Conservation (phyloP, 2,888 invertebrate species). For the Phalera bucephala region DNA sequence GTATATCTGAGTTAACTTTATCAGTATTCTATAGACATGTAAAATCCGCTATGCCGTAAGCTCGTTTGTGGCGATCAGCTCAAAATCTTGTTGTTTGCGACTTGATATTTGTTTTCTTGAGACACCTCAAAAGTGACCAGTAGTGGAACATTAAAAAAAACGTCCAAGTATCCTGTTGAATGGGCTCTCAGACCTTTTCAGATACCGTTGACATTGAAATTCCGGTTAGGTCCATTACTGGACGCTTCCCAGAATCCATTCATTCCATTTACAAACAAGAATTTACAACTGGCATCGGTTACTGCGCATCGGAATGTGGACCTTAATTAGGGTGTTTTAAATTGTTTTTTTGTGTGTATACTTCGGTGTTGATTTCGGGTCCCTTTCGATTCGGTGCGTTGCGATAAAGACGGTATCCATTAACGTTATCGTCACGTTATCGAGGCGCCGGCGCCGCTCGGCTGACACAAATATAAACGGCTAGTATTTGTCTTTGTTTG, state of each 20-base stretch:
- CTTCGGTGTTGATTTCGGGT: slow-evolving; percentile 3
- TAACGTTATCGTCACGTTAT: slow-evolving; percentile 75
- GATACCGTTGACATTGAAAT: slow-evolving; percentile 67
- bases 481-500: slow-evolving; percentile 54
- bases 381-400: slow-evolving; percentile 24
- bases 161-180: slow-evolving; percentile 38
- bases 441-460: slow-evolving; percentile 74
- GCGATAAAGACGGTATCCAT: slow-evolving; percentile 74
- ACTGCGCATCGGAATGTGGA: slow-evolving; percentile 37
- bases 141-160: not conserved
- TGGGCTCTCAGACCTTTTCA: slow-evolving; percentile 51
- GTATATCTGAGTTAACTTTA: too few species aligned
- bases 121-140: too few species aligned
- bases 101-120: too few species aligned
- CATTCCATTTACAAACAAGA: slow-evolving; percentile 54
- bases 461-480: slow-evolving; percentile 56
- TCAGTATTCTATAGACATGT: too few species aligned
- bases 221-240: slow-evolving; percentile 66
- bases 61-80: too few species aligned
- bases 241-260: slow-evolving; percentile 76
- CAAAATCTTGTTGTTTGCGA: too few species aligned
- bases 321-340: slow-evolving; percentile 38
- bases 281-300: slow-evolving; percentile 24
- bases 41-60: too few species aligned
- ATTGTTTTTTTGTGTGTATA: slow-evolving; percentile 7